Conservation (phyloP, 2,113 vertebrate species). For the Phasianus colchicus region DNA sequence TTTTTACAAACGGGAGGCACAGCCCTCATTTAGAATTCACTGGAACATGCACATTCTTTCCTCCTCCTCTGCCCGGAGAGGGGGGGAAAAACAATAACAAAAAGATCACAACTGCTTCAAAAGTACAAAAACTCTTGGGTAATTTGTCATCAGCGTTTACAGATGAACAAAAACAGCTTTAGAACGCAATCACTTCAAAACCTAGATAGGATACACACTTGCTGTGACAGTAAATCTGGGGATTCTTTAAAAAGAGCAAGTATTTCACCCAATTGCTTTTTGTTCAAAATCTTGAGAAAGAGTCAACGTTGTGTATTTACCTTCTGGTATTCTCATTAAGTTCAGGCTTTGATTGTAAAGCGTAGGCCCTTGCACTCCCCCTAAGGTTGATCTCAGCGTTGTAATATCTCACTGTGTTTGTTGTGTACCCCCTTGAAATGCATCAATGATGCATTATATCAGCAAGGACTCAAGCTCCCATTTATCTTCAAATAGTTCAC, state of each 20-base stretch:
- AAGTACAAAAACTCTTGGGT: conserved; percentile 71
- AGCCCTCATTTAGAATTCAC: conserved; percentile 69
- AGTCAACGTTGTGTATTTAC: not conserved
- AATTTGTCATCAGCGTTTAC: conserved; percentile 47
- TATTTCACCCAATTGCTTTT: conserved; percentile 7
- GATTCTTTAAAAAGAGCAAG: not conserved
- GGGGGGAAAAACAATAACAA: conserved; percentile 12
- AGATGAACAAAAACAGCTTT: not conserved
- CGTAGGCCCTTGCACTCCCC: conserved; percentile 1
- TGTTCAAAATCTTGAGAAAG: not conserved
- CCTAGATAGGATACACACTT: conserved; percentile 1
- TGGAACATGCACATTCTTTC: conserved; percentile 51
- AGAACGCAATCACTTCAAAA: not conserved
- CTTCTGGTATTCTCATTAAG: conserved; percentile 17
- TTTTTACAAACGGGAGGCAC: conserved; percentile 58
- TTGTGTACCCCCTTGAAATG: conserved; percentile 46
- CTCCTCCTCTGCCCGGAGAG: not conserved
- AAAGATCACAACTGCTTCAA: conserved; percentile 64
- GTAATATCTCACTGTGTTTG: not conserved
- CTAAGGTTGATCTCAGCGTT: not conserved
- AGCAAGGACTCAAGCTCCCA: conserved; percentile 58
- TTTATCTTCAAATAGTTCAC: conserved; percentile 75
- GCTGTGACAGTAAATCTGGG: not conserved
- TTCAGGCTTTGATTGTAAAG: conserved; percentile 49
- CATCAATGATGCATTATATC: conserved; percentile 48